Percentiles rank a stretch among this genome's conserved stretches.
Evolutionary conservation across 2,113 vertebrate genomes (phyloP).

Genomic region (Sula dactylatra): DNA sequence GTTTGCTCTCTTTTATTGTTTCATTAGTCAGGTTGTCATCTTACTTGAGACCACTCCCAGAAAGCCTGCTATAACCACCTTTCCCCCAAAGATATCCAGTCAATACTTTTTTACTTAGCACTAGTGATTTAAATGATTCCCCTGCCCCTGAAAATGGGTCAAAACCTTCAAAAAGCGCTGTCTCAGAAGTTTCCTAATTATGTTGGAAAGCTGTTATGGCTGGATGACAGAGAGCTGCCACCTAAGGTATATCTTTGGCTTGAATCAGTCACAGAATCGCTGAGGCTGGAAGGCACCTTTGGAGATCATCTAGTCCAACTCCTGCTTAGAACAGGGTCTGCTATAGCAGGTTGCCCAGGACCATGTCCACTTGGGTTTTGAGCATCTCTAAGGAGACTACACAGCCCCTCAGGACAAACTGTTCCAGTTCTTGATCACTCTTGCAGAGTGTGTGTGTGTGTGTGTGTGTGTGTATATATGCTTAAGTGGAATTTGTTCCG

Average conservation of each 20-base stretch:
- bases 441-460: neutral
- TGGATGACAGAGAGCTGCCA: neutral
- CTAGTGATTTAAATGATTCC: neutral
- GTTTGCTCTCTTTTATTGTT: neutral
- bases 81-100: neutral
- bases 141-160: neutral
- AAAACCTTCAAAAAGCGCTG: neutral
- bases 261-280: accelerated
- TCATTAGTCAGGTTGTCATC: neutral
- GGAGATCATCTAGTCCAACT: neutral
- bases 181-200: neutral
- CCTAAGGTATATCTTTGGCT: neutral
- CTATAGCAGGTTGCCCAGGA: neutral
- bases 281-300: neutral
- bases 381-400: neutral
- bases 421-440: neutral
- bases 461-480: neutral
- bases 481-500: neutral
- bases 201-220: neutral
- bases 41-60: neutral
- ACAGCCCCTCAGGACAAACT: neutral
- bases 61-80: neutral
- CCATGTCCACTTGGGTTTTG: neutral
- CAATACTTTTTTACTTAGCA: neutral
- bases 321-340: neutral